These are phyloP conservation scores for Malacoraja senta DNA, from an alignment of 2,797 vertebrate genomes.

Conservation along the genomic window DNA sequence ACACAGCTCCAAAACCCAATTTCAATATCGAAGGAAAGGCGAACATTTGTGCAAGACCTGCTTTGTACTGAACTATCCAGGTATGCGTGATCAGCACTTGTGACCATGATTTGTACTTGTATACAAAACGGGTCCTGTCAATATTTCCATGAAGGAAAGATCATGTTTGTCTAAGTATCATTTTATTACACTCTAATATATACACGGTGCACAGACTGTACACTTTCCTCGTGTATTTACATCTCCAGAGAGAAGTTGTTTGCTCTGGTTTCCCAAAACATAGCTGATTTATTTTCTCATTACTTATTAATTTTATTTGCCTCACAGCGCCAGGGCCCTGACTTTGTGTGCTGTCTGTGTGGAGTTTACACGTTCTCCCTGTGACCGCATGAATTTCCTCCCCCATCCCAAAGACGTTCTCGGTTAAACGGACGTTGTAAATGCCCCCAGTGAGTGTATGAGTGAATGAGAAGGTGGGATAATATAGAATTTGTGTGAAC, in stretches of 20 bases:
- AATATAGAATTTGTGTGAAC: no score
- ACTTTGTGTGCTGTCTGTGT: no score
- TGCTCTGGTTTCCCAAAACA: background rate
- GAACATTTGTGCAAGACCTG: background rate
- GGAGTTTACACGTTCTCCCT: no score
- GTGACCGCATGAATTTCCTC: no score
- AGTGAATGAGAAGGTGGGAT: no score
- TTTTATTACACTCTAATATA: background rate
- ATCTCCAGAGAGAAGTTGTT: background rate
- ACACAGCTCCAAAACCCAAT: slow-evolving; percentile 25
- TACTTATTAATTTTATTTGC: slow-evolving; percentile 14
- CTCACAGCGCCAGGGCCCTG: no score
- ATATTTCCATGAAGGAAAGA: background rate
- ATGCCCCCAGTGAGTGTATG: no score
- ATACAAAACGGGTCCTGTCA: background rate
- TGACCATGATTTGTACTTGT: background rate
- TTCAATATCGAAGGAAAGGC: background rate
- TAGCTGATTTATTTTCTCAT: slow-evolving; percentile 10
- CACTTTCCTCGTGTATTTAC: background rate
- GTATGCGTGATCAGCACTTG: background rate
- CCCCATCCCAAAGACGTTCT: no score
- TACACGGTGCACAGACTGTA: background rate
- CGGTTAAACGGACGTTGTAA: no score
- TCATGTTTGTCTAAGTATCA: slow-evolving; percentile 13
- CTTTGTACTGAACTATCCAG: slow-evolving; percentile 3